phyloP scores from a whole-genome alignment of 2,888 invertebrate species.

The Troides helena region DNA sequence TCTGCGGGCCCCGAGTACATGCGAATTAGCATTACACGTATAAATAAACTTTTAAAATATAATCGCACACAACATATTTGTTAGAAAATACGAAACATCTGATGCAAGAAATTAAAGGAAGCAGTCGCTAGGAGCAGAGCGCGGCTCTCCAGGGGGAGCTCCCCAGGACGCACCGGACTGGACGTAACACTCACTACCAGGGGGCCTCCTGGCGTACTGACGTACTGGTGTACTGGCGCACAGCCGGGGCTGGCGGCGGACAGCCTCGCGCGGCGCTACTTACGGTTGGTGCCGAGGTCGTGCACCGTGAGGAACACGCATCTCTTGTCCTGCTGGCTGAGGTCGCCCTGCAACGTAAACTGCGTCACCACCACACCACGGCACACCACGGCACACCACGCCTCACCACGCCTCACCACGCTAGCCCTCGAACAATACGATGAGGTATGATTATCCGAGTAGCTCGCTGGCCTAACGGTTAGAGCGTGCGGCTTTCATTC shows the following conservation, averaged over 20 bases:
- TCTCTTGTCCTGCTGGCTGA: constrained; percentile 88
- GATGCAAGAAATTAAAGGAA: too few relatives aligned
- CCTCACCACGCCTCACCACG: neutral
- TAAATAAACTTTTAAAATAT: too few relatives aligned
- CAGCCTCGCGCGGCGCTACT: constrained; percentile 52
- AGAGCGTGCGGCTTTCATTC: too few relatives aligned
- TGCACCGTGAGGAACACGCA: constrained; percentile 94
- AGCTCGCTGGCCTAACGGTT: neutral
- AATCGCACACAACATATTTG: too few relatives aligned
- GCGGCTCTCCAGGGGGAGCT: neutral
- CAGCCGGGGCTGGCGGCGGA: neutral
- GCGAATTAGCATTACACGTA: neutral
- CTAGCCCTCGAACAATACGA: neutral
- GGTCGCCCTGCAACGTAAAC: constrained; percentile 84
- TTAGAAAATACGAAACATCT: too few relatives aligned
- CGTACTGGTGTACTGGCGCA: neutral
- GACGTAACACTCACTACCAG: neutral
- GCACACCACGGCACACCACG: neutral
- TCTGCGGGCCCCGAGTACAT: constrained; percentile 71
- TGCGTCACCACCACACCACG: neutral
- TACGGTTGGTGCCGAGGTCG: constrained; percentile 91
- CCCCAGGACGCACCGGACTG: neutral
- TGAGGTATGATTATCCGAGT: neutral
- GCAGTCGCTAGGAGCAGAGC: too few relatives aligned
- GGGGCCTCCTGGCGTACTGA: neutral